Base-by-base conservation (phyloP, 2,797 vertebrate genomes). In the Agapornis canus region DNA sequence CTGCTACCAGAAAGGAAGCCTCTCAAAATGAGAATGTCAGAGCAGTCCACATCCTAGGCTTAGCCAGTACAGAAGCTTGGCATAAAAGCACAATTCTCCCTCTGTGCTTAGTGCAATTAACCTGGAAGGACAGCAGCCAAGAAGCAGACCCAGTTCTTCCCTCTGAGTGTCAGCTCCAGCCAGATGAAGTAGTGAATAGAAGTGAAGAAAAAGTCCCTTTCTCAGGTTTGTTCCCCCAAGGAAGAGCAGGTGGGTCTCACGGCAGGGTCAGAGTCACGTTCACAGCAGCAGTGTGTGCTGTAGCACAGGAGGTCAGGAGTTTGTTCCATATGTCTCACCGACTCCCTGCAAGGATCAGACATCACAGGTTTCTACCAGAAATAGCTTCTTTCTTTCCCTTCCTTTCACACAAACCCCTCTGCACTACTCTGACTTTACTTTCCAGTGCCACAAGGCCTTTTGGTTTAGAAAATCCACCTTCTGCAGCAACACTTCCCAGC, bases 341-440 rank as follows among this genome's bases (percentile, higher is more conserved):
- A 73, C 82, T 51, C 92, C 97, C 98, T 98, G 95, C 23, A 88
- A 92, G 11, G 42, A 96, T 42, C 31, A 83, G 31, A 81, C 29
- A 71, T 69, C 35, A 57, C 23, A 45, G 35, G 45, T 72, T 61
- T 80, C 80, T 59, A 70, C 19, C 35, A 86, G 29, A 81, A 80
- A 75, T 59, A 40, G 40, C n/a, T 60, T 61, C 29, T 37, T 84
- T 69, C 63, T 73, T 37, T 57, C 25, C 8, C 3, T 78, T 78
- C 57, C 52, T 71, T 43, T 75, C 48, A 42, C 51, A 63, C 35
- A 48, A 86, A 87, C 8, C 49, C 29, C 35, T 47, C 59, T 54
- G 35, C 26, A 49, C 42, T 43, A 27, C 49, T 81, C 78, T 59
- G 39, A 43, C n/a, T 63, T 76, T 12, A 25, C 16, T 47, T 82